Conservation (phyloP, 2,888 invertebrate genomes). For the Melieria picta region DNA sequence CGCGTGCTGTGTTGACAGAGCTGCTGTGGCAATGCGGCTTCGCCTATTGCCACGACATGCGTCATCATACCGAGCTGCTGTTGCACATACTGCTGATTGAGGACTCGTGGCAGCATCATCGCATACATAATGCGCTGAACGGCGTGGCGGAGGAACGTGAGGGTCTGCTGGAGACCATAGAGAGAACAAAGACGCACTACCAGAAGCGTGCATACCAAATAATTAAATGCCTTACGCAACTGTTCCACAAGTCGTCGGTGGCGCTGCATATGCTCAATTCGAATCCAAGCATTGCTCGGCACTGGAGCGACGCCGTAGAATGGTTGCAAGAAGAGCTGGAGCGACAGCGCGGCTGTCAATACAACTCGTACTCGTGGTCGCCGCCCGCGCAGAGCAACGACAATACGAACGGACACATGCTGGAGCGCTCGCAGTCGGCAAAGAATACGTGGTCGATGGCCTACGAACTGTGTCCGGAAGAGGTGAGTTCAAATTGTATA, state of each 20-base stretch:
- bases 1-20: constrained; percentile 87
- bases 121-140: constrained; percentile 93
- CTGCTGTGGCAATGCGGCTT: constrained; percentile 88
- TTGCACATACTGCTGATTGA: constrained; percentile 88
- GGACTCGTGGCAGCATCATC: constrained; percentile 95
- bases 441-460: constrained; percentile 86
- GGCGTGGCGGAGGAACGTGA: constrained; percentile 87
- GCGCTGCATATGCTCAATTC: constrained; percentile 83
- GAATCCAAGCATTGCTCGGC: constrained; percentile 81
- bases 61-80: constrained; percentile 90
- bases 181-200: constrained; percentile 91
- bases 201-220: constrained; percentile 97
- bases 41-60: constrained; percentile 93
- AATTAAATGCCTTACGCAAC: constrained; percentile 92
- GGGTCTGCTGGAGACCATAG: constrained; percentile 92
- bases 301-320: constrained; percentile 89
- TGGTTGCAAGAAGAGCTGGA: constrained; percentile 97
- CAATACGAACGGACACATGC: constrained; percentile 91
- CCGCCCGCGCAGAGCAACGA: constrained; percentile 95
- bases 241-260: constrained; percentile 86
- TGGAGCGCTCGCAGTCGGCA: constrained; percentile 94
- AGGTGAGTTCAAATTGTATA: constrained; percentile 62
- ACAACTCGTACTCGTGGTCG: constrained; percentile 91
- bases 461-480: constrained; percentile 78
- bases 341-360: constrained; percentile 70